These are phyloP conservation scores for Campylomormyrus tamandua DNA, from an alignment of 2,113 vertebrate genomes.

Conservation along the genomic window DNA sequence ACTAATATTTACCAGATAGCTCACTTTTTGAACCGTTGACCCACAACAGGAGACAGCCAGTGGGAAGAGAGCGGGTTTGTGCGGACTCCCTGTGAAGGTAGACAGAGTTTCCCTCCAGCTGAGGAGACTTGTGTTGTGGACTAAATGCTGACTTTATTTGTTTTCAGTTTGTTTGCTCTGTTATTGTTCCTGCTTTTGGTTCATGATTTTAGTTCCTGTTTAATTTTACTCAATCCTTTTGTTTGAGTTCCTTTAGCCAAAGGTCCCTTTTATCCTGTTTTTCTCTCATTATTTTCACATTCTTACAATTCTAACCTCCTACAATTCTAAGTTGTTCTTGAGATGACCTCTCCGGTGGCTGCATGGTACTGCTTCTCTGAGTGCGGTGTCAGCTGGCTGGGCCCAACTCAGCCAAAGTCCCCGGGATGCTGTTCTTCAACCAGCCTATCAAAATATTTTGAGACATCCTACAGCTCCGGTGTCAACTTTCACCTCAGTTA, in stretches of 20 bases:
- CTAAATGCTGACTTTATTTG: background rate
- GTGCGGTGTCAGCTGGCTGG: too few species aligned
- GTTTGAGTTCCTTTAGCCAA: background rate
- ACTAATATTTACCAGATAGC: background rate
- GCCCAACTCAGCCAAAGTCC: background rate
- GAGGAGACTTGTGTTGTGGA: background rate
- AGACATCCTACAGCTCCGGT: constrained; percentile 6
- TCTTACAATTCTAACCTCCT: background rate
- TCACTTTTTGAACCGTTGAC: background rate
- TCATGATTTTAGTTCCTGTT: background rate
- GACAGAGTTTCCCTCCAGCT: background rate
- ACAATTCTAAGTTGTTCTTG: background rate
- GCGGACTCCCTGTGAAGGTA: background rate
- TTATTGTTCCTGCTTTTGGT: background rate
- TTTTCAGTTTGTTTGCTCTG: background rate
- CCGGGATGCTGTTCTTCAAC: background rate
- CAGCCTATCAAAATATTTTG: constrained; percentile 20
- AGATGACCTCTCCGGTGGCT: background rate
- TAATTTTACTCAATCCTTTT: background rate
- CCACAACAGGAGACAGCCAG: background rate
- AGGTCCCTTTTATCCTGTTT: background rate
- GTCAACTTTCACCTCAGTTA: constrained; percentile 1
- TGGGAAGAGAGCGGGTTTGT: background rate
- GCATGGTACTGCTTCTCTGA: background rate
- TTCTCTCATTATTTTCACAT: background rate